These are phyloP conservation scores for Dissostichus mawsoni DNA, from an alignment of 2,113 vertebrate genomes.

Conservation along the genomic window DNA sequence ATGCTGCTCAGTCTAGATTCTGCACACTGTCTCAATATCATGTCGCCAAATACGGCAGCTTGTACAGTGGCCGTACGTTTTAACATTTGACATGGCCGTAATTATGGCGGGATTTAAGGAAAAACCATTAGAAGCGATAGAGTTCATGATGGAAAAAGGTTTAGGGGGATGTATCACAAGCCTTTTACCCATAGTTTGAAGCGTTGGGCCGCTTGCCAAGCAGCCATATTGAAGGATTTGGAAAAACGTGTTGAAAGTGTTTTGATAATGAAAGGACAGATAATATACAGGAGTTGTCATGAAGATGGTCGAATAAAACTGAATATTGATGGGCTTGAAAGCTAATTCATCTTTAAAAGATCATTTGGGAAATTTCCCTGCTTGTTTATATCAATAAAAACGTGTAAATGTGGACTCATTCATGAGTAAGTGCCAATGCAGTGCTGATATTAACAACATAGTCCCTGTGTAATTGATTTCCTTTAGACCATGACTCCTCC, in stretches of 20 bases:
- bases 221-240: no score
- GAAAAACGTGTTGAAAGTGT: no score
- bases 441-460: slow-evolving; percentile 44
- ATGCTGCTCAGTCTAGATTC: slow-evolving; percentile 9
- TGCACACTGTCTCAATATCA: not conserved
- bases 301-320: not conserved
- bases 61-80: no score
- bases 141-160: no score
- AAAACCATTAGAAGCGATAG: no score
- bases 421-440: slow-evolving; percentile 26
- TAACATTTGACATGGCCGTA: no score
- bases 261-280: not conserved
- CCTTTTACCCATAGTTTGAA: no score
- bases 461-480: slow-evolving; percentile 73
- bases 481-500: slow-evolving; percentile 34
- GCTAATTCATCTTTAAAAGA: slow-evolving; percentile 17
- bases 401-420: slow-evolving; percentile 30
- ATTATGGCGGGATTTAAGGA: no score
- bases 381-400: slow-evolving; percentile 39
- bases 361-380: slow-evolving; percentile 7
- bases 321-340: not conserved
- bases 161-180: no score
- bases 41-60: no score
- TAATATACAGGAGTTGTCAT: not conserved
- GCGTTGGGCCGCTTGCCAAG: no score